Conservation (phyloP, 2,888 invertebrate species). For the Philopedon plagiatum region DNA sequence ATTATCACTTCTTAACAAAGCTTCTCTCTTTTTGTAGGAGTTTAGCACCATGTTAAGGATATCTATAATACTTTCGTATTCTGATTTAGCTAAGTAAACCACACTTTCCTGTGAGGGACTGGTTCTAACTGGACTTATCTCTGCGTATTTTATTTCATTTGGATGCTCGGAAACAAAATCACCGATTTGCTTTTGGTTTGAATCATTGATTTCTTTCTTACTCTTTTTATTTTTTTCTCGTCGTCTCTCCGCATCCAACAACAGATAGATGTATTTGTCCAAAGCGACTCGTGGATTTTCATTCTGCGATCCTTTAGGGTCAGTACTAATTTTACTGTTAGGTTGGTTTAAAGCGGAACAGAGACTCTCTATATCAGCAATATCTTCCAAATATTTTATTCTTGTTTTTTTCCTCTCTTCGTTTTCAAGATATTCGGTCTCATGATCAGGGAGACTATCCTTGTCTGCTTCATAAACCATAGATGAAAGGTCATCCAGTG, state of each 20-base stretch:
- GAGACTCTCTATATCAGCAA: slow-evolving; percentile 26
- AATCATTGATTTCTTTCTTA: background rate
- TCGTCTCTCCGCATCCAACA: slow-evolving; percentile 28
- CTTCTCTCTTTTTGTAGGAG: slow-evolving; percentile 37
- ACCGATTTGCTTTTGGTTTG: slow-evolving; percentile 3
- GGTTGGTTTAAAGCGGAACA: slow-evolving; percentile 26
- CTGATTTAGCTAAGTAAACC: slow-evolving; percentile 31
- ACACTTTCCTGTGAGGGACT: slow-evolving; percentile 19
- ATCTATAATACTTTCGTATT: slow-evolving; percentile 45
- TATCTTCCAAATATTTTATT: slow-evolving; percentile 15
- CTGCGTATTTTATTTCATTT: background rate
- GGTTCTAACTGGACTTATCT: background rate
- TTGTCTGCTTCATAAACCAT: slow-evolving; percentile 34
- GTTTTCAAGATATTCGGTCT: background rate
- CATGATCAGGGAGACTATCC: slow-evolving; percentile 19
- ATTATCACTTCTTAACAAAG: background rate
- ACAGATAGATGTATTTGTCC: slow-evolving; percentile 41
- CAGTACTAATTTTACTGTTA: background rate
- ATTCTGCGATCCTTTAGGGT: background rate
- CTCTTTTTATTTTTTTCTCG: slow-evolving; percentile 7
- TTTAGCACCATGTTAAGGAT: slow-evolving; percentile 41
- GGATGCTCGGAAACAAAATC: background rate
- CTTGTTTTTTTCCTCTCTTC: slow-evolving; percentile 6
- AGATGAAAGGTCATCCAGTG: slow-evolving; percentile 40
- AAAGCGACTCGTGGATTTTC: slow-evolving; percentile 14